Base-by-base conservation (phyloP, 2,113 vertebrate species). In the Excalfactoria chinensis region DNA sequence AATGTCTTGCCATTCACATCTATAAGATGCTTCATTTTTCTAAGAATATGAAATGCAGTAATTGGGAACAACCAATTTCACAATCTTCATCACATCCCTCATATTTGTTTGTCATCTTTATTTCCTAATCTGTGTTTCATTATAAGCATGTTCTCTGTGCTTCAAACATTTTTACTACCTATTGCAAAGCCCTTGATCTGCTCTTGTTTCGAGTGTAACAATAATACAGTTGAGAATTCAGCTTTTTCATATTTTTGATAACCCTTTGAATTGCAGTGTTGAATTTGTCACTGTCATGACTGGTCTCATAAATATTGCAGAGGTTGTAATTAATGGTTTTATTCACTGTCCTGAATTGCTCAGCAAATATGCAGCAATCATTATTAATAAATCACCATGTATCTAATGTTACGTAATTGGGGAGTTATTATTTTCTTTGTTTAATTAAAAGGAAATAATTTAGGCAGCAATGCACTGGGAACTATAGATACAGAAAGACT, bases 361-460 rank as follows among this genome's bases (percentile, higher is more conserved):
- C 44, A 94, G 80, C 66, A 48, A 62, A 26, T 44, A 68, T 68
- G 62, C n/a, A 88, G 37, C 66, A 91, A 76, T 56, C 22, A 6
- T 76, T 76, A 53, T 78, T 90, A 86, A 84, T 67, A 94, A 87
- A 86, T 84, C 63, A 90, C 34, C 10, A 3, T 3, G 9, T 62
- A 63, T 48, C 84, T 84, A 13, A 41, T 66, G 41, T 90, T 92
- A 59, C 13, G 0, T 79, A 77, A 93, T 0, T 46, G 46, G 28
- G 59, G 67, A 93, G 53, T 78, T 91, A 69, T 74, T 81, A 35
- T 71, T 94, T 94, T 53, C 62, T 84, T 84, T 90, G 84, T 37
- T 51, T 71, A 77, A 90, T 86, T 86, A 92, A 78, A 86, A 86
- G 23, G 34, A 82, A 94, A 90, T 94, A 90, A 84, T 58, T 90